A percentile compares a stretch with the other conserved stretches of the same genome.
Conservation (phyloP, 2,797 vertebrate genomes). For the Catamblyrhynchus diadema region DNA sequence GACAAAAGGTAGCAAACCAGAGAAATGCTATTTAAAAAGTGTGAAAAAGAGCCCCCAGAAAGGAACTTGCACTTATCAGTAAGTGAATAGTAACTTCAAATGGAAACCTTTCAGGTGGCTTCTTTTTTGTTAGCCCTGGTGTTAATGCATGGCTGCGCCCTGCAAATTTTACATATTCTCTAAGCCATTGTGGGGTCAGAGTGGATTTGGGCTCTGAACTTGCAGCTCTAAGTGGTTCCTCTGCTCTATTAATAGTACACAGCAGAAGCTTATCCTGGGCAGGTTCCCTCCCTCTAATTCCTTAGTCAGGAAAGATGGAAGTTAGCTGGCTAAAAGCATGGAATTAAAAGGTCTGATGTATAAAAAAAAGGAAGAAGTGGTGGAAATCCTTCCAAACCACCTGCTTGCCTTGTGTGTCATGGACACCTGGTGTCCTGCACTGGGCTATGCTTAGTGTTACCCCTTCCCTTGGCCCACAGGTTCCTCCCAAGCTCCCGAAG, state of each 20-base stretch:
- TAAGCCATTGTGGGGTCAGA: not conserved
- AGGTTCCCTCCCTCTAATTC: not conserved
- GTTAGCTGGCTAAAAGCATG: not conserved
- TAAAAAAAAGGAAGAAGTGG: not conserved
- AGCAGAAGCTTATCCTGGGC: not conserved
- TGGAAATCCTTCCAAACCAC: not conserved
- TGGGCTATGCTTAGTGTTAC: not conserved
- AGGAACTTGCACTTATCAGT: not conserved
- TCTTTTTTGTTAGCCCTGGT: not conserved
- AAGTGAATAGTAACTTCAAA: not conserved
- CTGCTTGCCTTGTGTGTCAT: not conserved
- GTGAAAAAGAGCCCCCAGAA: not conserved
- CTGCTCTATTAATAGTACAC: not conserved
- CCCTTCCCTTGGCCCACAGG: not conserved
- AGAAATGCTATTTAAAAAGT: not conserved
- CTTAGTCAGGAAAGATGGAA: not conserved
- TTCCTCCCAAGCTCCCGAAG: not conserved
- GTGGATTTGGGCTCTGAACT: not conserved
- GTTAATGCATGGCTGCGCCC: not conserved
- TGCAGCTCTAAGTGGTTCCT: not conserved
- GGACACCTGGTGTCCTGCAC: not conserved
- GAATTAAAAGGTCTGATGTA: not conserved
- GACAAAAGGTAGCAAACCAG: not conserved
- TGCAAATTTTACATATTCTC: not conserved
- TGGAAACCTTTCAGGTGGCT: not conserved